These are phyloP conservation scores for Mirounga angustirostris DNA, from an alignment of 2,113 vertebrate species.

Conservation along the genomic window DNA sequence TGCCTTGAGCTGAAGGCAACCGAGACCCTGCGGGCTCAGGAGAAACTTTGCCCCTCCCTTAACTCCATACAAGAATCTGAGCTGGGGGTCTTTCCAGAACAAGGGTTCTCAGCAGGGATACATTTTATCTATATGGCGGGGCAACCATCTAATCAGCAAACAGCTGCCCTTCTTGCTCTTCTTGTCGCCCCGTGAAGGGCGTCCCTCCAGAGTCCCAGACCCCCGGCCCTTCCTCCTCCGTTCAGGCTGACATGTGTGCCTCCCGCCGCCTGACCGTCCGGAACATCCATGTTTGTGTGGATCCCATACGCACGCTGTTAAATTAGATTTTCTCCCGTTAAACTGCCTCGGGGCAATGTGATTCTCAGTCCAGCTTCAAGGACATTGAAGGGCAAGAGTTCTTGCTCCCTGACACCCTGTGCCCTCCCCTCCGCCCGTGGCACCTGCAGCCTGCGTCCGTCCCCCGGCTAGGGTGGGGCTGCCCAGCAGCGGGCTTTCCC, in stretches of 20 bases:
- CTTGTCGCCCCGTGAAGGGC: neutral
- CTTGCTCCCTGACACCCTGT: neutral
- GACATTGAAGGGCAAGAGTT: neutral
- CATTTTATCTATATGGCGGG: neutral
- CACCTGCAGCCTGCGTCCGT: fast-evolving
- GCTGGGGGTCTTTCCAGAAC: neutral
- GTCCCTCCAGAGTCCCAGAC: neutral
- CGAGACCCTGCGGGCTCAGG: neutral
- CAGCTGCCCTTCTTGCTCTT: neutral
- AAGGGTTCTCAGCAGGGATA: neutral
- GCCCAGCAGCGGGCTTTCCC: too few relatives aligned
- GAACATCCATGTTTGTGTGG: neutral
- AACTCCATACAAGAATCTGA: neutral
- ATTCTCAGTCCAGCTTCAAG: neutral
- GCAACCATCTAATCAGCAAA: neutral
- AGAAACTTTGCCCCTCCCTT: neutral
- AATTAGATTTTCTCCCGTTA: neutral
- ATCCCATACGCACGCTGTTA: fast-evolving
- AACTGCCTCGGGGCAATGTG: neutral
- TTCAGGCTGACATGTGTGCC: neutral
- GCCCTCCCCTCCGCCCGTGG: neutral
- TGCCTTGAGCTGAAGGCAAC: neutral
- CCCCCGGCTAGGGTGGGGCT: neutral
- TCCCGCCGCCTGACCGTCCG: neutral
- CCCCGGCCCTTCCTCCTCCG: neutral